Conservation (phyloP, 2,888 invertebrate genomes). For the Idaea straminata region DNA sequence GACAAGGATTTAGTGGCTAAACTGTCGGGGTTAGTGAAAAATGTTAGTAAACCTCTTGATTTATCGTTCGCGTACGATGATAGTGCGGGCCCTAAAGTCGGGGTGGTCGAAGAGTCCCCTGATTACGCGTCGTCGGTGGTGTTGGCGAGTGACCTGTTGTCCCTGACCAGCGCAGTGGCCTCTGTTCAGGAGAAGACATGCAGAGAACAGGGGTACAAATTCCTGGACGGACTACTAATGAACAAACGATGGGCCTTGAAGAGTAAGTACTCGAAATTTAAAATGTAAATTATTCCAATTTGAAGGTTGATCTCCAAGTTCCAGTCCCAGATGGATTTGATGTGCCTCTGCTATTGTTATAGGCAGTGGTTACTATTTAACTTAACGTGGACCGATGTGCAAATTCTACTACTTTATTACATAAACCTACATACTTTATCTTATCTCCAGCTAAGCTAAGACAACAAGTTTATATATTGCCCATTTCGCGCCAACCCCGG, state of each 20-base stretch:
- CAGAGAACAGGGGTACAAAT: slow-evolving; percentile 70
- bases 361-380: neutral
- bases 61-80: slow-evolving; percentile 34
- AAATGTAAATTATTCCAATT: neutral
- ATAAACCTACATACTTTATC: neutral
- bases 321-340: neutral
- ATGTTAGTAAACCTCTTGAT: slow-evolving; percentile 9
- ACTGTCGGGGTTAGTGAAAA: slow-evolving; percentile 43
- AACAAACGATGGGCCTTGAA: slow-evolving; percentile 80
- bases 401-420: neutral
- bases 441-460: neutral
- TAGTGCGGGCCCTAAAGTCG: slow-evolving; percentile 43
- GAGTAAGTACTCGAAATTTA: slow-evolving; percentile 60
- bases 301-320: neutral
- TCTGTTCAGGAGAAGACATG: slow-evolving; percentile 69
- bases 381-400: neutral
- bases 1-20: slow-evolving; percentile 53
- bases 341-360: neutral
- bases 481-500: neutral
- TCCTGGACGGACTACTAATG: slow-evolving; percentile 69
- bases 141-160: slow-evolving; percentile 70
- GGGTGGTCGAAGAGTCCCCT: slow-evolving; percentile 64
- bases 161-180: slow-evolving; percentile 70
- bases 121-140: slow-evolving; percentile 74
- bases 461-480: neutral